These are phyloP conservation scores for Gephyroberyx darwinii DNA, from an alignment of 2,797 vertebrate species.

Conservation along the genomic window DNA sequence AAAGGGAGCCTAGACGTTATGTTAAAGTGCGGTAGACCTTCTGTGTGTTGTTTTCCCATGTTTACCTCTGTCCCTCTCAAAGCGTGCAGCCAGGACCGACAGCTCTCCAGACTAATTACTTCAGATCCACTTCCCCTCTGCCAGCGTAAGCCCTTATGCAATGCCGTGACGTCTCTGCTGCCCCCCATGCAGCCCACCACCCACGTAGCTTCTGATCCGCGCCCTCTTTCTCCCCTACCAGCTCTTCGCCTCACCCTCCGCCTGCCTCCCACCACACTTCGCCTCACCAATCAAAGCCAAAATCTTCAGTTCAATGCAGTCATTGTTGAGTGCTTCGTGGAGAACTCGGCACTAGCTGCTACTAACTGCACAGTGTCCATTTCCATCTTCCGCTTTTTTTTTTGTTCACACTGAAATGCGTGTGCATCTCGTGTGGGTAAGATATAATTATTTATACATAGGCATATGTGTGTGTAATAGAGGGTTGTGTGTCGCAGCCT, in stretches of 20 bases:
- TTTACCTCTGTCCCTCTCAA: slow-evolving; percentile 15
- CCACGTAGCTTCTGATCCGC: slow-evolving; percentile 58
- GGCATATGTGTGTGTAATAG: neutral
- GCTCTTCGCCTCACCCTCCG: slow-evolving; percentile 37
- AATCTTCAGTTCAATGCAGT: neutral
- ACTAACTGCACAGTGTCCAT: neutral
- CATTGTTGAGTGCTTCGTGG: neutral
- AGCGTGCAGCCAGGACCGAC: slow-evolving; percentile 16
- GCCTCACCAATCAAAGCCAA: neutral
- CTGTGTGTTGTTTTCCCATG: slow-evolving; percentile 2
- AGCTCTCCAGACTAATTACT: slow-evolving; percentile 52
- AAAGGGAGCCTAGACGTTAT: neutral
- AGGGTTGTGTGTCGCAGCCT: slow-evolving; percentile 21
- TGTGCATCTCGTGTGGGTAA: neutral
- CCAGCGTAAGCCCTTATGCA: slow-evolving; percentile 64
- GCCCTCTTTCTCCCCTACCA: slow-evolving; percentile 35
- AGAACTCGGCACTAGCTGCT: neutral
- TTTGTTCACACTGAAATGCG: neutral
- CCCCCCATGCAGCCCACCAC: slow-evolving; percentile 53
- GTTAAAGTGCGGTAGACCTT: neutral
- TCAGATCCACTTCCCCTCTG: slow-evolving; percentile 51
- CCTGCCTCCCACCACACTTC: slow-evolving; percentile 17
- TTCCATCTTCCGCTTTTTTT: neutral
- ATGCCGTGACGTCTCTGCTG: slow-evolving; percentile 57
- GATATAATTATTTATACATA: neutral